Evolutionary conservation across 1,140 invertebrate genomes (phyloP).

Genomic region (Planococcus citri): DNA sequence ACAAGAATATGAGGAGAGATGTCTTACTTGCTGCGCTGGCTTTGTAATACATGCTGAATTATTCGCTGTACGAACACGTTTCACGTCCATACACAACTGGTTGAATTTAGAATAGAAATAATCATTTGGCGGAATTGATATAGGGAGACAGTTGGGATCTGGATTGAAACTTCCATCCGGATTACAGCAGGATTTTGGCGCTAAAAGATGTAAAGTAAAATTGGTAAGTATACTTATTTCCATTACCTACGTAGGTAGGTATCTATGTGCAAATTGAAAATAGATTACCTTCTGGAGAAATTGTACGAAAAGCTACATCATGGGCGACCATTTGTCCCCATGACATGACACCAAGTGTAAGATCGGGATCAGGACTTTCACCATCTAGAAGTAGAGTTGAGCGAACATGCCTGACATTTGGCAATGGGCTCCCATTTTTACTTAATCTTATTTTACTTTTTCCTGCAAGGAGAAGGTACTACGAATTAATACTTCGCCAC

Average conservation of each 20-base stretch:
- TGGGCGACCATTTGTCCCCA: constrained; percentile 48
- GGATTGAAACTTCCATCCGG: constrained; percentile 33
- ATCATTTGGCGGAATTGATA: constrained; percentile 45
- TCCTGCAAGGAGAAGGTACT: no score
- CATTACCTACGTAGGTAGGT: no score
- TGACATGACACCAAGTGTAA: constrained; percentile 37
- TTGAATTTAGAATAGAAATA: constrained; percentile 53
- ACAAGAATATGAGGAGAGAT: no score
- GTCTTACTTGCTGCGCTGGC: constrained; percentile 26
- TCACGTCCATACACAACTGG: constrained; percentile 60
- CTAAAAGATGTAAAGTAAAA: no score
- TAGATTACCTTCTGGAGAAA: no score
- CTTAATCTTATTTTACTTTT: no score
- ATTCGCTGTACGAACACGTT: constrained; percentile 44
- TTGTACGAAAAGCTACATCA: constrained; percentile 35
- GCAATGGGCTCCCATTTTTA: no score
- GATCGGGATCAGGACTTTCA: constrained; percentile 15
- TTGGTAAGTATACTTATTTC: no score
- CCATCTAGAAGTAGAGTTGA: no score
- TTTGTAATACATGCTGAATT: constrained; percentile 25
- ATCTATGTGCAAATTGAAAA: no score
- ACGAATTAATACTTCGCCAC: no score
- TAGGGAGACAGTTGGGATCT: constrained; percentile 48
- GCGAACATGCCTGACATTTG: no score
- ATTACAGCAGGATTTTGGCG: constrained; percentile 32